phyloP scores from a whole-genome alignment of 2,888 invertebrate genomes.

The Stenoptilia bipunctidactyla region DNA sequence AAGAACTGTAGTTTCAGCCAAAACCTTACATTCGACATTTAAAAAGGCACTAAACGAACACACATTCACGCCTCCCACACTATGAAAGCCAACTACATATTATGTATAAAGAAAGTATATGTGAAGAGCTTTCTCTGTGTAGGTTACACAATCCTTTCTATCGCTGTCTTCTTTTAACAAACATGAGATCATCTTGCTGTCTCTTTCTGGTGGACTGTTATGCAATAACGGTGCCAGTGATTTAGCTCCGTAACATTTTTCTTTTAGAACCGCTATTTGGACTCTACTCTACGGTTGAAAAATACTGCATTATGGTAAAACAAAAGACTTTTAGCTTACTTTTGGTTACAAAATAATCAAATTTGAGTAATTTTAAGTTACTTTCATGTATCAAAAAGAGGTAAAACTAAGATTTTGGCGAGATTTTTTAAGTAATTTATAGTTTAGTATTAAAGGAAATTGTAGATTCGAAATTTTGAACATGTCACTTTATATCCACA shows the following conservation, averaged over 20 bases:
- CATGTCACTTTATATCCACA: constrained; percentile 6
- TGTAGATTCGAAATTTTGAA: not conserved
- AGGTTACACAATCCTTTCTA: constrained; percentile 53
- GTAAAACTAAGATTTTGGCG: too few relatives aligned
- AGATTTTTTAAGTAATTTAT: too few relatives aligned
- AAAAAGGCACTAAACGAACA: constrained; percentile 25
- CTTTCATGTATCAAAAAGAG: too few relatives aligned
- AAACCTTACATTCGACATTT: not conserved
- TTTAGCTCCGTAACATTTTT: constrained; percentile 64
- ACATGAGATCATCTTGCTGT: constrained; percentile 21
- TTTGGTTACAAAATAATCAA: too few relatives aligned
- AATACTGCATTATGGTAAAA: constrained; percentile 6
- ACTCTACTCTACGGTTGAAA: constrained; percentile 26
- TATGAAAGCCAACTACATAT: constrained; percentile 18
- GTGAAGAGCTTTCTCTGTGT: constrained; percentile 62
- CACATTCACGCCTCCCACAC: constrained; percentile 23
- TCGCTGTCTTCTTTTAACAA: constrained; percentile 37
- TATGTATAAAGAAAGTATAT: constrained; percentile 56
- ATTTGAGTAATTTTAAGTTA: too few relatives aligned
- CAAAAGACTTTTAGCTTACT: too few relatives aligned
- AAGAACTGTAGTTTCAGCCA: too few relatives aligned
- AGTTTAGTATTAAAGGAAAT: too few relatives aligned
- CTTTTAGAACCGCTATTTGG: constrained; percentile 43
- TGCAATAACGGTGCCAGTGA: constrained; percentile 68
- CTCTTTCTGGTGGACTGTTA: constrained; percentile 52